These are phyloP conservation scores for Bombyx huttoni DNA, from an alignment of 2,888 invertebrate genomes.

Conservation along the genomic window DNA sequence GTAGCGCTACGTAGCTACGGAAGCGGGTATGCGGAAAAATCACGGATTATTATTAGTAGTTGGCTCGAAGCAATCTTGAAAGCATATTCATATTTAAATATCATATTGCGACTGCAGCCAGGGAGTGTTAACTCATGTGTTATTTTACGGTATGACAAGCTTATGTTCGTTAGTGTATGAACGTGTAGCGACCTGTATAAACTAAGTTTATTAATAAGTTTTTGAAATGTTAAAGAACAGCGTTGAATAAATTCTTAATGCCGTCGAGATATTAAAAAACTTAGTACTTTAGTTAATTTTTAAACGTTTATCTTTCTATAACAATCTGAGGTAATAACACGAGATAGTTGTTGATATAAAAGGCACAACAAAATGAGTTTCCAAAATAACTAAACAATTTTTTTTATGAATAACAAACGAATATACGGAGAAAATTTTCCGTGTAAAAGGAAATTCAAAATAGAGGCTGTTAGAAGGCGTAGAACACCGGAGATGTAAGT, in stretches of 20 bases:
- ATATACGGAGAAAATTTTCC: constrained; percentile 1
- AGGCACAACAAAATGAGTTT: not conserved
- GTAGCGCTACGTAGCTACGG: constrained; percentile 12
- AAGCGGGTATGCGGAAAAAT: constrained; percentile 63
- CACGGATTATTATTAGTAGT: constrained; percentile 51
- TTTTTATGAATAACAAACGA: not conserved
- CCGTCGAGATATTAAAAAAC: too few relatives aligned
- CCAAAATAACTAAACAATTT: not conserved
- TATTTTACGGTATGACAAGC: constrained; percentile 2
- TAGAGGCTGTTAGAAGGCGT: constrained; percentile 12
- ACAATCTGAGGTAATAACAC: too few relatives aligned
- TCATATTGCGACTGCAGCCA: constrained; percentile 37
- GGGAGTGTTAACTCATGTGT: constrained; percentile 38
- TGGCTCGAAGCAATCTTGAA: constrained; percentile 28
- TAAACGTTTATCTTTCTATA: too few relatives aligned
- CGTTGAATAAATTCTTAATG: too few relatives aligned
- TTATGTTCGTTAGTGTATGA: not conserved
- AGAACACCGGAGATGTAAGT: constrained; percentile 33
- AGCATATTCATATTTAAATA: constrained; percentile 69
- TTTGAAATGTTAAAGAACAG: too few relatives aligned
- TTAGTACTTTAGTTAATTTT: too few relatives aligned
- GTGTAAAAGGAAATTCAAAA: constrained; percentile 6
- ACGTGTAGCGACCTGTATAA: too few relatives aligned
- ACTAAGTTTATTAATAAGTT: too few relatives aligned
- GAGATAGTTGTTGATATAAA: too few relatives aligned